Conservation (phyloP, 2,888 invertebrate species). For the Macaria notata region DNA sequence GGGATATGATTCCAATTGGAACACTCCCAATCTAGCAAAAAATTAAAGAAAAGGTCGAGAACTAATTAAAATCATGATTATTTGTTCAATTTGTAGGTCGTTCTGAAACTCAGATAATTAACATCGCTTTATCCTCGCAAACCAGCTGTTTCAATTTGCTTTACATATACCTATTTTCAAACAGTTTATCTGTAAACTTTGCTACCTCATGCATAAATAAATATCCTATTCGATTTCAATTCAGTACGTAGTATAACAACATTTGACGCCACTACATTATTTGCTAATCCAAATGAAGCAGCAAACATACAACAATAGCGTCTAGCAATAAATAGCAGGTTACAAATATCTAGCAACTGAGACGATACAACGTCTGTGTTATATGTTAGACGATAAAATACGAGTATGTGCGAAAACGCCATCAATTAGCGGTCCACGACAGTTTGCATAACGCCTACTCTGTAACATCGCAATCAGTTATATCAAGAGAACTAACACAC, state of each 20-base stretch:
- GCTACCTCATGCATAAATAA: too few relatives aligned
- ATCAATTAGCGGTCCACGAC: conserved; percentile 21
- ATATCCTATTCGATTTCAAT: too few relatives aligned
- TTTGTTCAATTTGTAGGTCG: conserved; percentile 19
- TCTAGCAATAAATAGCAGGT: too few relatives aligned
- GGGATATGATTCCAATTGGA: too few relatives aligned
- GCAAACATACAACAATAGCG: too few relatives aligned
- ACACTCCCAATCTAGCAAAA: too few relatives aligned
- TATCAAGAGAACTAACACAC: background rate
- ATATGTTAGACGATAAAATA: conserved; percentile 10
- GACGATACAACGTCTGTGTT: background rate
- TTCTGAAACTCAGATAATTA: conserved; percentile 19
- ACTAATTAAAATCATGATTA: conserved; percentile 15
- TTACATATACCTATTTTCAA: background rate
- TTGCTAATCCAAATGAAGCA: too few relatives aligned
- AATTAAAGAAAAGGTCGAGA: too few relatives aligned
- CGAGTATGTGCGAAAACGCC: conserved; percentile 13
- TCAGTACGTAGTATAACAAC: too few relatives aligned
- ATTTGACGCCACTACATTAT: too few relatives aligned
- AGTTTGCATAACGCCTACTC: conserved; percentile 18
- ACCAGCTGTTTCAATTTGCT: conserved; percentile 11
- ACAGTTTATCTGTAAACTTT: too few relatives aligned
- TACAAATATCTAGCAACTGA: too few relatives aligned
- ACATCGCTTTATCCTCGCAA: conserved; percentile 15
- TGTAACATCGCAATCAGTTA: conserved; percentile 18